Evolutionary conservation across 2,888 invertebrate species (phyloP), one percentile per base, ranked within the genome.

Genomic region (Apotomis capreana): DNA sequence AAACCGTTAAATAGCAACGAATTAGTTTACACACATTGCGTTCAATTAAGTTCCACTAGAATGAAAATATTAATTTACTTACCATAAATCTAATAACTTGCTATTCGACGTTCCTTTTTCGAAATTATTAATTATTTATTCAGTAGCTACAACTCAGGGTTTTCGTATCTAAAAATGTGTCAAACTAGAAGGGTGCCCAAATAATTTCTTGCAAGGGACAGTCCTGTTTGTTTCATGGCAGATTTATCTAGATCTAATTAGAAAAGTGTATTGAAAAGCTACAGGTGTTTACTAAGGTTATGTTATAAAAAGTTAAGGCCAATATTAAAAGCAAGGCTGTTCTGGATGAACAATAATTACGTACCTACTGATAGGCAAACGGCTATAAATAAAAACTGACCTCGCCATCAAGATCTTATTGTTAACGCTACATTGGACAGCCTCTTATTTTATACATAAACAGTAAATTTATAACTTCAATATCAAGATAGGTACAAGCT

Each of bases 341-440:
- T 81, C 81, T 86, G 89, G 88, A 84, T 86, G 88, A 86, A 81
- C 84, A 89, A 87, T 86, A 68, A 75, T 67, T 72, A 74, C 55
- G 59, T 26, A 71, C 68, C 68, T 58, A 58, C 58, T 86, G 84
- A 80, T 76, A 80, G 83, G 84, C 78, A 83, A 84, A 84, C 85
- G 85, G 86, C 86, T 85, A 83, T 83, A 83, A 73, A 80, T 77
- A 91, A 92, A 91, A 91, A 84, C 82, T 84, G 87, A 83, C 91
- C 92, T 90, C 84, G 86, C 78, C 78, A 78, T 72, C 72, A 72
- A 72, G 72, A 68, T 78, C 81, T 88, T 89, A 89, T 87, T 89
- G 90, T 88, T 89, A 84, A 81, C 76, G 78, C 78, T 76, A 74
- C 75, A 78, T 74, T 70, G 76, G 62, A 73, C 77, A 73, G 74